Base-by-base conservation (phyloP, 2,888 invertebrate genomes). In the Invenusta paracnida region DNA sequence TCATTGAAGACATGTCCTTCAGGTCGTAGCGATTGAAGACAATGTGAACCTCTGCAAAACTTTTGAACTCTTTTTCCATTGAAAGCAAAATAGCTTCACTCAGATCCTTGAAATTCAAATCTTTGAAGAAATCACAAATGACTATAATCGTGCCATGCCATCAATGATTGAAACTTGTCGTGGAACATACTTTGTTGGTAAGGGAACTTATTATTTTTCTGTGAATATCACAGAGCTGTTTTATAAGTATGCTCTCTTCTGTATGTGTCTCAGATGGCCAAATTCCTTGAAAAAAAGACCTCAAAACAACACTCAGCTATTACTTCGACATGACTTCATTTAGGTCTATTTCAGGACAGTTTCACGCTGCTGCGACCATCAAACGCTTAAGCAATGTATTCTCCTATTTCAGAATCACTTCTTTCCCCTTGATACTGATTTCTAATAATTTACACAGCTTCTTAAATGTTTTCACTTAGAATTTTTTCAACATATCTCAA, bases 401-500 rank as follows among this genome's bases (percentile, higher is more conserved):
- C n/a, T 29, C 29, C 13, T 30, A 2, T 13, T 29, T 29, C 29
- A 82, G 29, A 82, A 30, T 23, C 29, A 82, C 82, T 82, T 82
- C 30, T 30, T 82, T 82, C 29, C 82, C 82, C 29, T 82, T 82
- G 29, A 82, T 30, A 30, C 27, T 30, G 17, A 28, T 30, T 29
- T 29, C n/a, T 30, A 23, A 29, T 82, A 29, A 29, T 30, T 82
- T 82, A n/a, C 29, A 82, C 29, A 82, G n/a, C 29, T 2, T 82
- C 82, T 82, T 82, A 27, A 82, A 82, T 82, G 82, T 82, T 30
- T 82, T 82, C 2, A 82, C 29, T 27, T 82, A 1, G n/a, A 2
- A 30, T 29, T 30, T 29, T 13, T 30, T 29, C 2, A 30, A 30
- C 2, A 82, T 29, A 82, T 82, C 82, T 27, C 23, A 82, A 29